phyloP scores from a whole-genome alignment of 2,113 vertebrate genomes.

The Leiothrix lutea region DNA sequence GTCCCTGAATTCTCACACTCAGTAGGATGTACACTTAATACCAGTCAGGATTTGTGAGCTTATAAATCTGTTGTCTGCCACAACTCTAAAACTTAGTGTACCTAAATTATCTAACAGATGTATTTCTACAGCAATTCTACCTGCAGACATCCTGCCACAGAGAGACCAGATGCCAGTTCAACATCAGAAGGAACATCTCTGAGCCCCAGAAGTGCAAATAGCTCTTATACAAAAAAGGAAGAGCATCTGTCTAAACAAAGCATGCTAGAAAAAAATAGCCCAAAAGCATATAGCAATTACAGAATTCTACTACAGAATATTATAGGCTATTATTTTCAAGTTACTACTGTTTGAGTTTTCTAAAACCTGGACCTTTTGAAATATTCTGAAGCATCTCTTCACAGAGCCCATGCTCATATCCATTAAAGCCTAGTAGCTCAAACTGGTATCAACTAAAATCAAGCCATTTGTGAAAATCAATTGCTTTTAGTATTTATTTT shows the following conservation, averaged over 20 bases:
- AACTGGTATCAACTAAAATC: background rate
- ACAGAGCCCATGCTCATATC: background rate
- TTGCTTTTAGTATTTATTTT: background rate
- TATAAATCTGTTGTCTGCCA: background rate
- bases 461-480: background rate
- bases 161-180: conserved; percentile 40
- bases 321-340: background rate
- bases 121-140: conserved; percentile 37
- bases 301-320: background rate
- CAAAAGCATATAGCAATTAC: background rate
- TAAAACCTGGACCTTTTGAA: background rate
- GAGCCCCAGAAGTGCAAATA: conserved; percentile 30
- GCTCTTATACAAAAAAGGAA: background rate
- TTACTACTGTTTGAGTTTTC: background rate
- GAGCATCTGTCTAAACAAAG: conserved; percentile 42
- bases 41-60: background rate
- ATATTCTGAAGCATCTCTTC: background rate
- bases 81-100: background rate
- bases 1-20: background rate
- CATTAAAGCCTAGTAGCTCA: background rate
- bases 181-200: conserved; percentile 37
- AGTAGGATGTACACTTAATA: background rate
- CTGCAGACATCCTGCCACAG: conserved; percentile 29
- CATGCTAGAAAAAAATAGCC: background rate
- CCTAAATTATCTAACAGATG: conserved; percentile 3